phyloP scores from a whole-genome alignment of 2,888 invertebrate species.

The Andrena bicolor region DNA sequence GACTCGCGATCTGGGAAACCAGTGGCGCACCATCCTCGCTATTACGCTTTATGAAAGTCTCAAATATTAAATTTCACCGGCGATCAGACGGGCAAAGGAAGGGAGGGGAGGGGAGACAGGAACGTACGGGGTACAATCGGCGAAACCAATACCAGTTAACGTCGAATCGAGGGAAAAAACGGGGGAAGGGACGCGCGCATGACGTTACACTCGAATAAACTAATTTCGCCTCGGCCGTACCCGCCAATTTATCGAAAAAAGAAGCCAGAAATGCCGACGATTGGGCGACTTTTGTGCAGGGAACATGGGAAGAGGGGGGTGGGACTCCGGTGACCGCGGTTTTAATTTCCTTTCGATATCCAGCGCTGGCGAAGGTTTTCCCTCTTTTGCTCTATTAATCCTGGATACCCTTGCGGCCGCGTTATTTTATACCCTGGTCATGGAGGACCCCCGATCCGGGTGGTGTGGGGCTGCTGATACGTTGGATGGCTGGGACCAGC shows the following conservation, averaged over 20 bases:
- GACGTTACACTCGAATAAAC: conserved; percentile 68
- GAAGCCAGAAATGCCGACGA: conserved; percentile 41
- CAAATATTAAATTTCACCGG: conserved; percentile 62
- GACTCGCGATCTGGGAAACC: conserved; percentile 15
- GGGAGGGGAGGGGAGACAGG: background rate
- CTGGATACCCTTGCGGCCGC: conserved; percentile 41
- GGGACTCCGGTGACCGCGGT: conserved; percentile 49
- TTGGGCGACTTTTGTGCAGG: conserved; percentile 49
- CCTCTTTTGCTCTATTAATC: conserved; percentile 53
- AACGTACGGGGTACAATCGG: conserved; percentile 31
- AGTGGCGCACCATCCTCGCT: background rate
- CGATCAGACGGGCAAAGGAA: background rate
- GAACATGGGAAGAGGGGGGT: conserved; percentile 10
- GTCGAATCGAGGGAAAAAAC: conserved; percentile 25
- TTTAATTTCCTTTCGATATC: conserved; percentile 73
- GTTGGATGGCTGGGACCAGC: background rate
- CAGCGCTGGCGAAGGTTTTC: conserved; percentile 53
- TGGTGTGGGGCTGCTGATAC: conserved; percentile 8
- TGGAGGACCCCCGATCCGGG: conserved; percentile 9
- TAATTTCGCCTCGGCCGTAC: conserved; percentile 57
- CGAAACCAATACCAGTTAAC: conserved; percentile 60
- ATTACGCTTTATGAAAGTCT: conserved; percentile 58
- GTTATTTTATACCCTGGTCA: conserved; percentile 49
- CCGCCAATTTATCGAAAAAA: conserved; percentile 65
- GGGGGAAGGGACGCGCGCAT: conserved; percentile 37